These are phyloP conservation scores for Micronycteris hirsuta DNA, from an alignment of 2,113 vertebrate species.

Conservation along the genomic window DNA sequence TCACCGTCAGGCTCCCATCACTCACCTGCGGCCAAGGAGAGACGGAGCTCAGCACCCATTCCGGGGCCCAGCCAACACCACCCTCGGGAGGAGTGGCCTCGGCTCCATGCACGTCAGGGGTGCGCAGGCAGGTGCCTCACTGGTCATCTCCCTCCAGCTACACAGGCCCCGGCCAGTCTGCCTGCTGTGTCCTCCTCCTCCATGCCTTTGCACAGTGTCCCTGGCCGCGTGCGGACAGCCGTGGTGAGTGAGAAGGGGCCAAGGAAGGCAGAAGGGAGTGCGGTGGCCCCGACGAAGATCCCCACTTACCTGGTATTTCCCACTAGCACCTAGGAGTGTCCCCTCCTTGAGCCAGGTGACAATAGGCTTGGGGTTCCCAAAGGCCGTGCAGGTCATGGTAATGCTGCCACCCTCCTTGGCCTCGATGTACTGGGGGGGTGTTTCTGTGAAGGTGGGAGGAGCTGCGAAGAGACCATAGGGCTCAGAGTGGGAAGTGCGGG, in stretches of 20 bases:
- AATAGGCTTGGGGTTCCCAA: constrained; percentile 96
- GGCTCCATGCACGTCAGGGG: background rate
- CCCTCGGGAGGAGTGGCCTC: background rate
- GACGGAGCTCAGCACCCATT: background rate
- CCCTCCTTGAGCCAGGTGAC: constrained; percentile 97
- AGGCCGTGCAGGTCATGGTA: constrained; percentile 94
- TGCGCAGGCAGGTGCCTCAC: background rate
- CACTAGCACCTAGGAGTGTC: constrained; percentile 86
- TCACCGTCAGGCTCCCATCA: constrained; percentile 93
- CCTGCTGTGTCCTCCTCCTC: background rate
- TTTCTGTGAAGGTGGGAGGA: constrained; percentile 96
- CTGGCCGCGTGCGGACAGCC: background rate
- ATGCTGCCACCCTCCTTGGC: constrained; percentile 95
- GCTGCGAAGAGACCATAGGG: constrained; percentile 80
- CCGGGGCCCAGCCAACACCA: fast-evolving
- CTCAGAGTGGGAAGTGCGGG: background rate
- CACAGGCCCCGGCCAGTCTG: background rate
- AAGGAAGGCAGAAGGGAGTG: background rate
- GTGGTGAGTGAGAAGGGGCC: background rate
- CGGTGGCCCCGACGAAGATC: fast-evolving
- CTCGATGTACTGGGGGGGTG: constrained; percentile 96
- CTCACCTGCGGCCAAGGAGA: constrained; percentile 83
- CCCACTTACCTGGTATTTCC: constrained; percentile 93
- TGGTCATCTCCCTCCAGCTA: background rate
- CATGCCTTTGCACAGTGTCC: background rate